Evolutionary conservation across 2,113 vertebrate genomes (phyloP).

Genomic region (Speoplatyrhinus poulsoni): DNA sequence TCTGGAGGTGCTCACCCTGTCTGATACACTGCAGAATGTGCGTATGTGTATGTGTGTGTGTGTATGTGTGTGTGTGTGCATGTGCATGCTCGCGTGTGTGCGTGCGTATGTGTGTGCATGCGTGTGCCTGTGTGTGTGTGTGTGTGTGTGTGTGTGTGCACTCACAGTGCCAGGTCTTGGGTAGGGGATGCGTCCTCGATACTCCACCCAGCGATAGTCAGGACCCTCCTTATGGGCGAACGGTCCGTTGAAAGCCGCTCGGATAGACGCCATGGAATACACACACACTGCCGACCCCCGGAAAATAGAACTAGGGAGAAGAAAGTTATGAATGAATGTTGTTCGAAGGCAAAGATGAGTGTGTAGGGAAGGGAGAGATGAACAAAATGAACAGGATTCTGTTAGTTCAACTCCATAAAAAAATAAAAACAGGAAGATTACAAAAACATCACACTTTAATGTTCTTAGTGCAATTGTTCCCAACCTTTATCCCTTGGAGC

Average conservation of each 20-base stretch:
- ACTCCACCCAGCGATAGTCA: slow-evolving; percentile 84
- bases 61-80: not conserved
- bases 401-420: not conserved
- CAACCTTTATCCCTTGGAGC: no score
- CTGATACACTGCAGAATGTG: not conserved
- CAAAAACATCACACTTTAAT: no score
- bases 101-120: not conserved
- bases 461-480: no score
- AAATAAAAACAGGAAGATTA: not conserved
- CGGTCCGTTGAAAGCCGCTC: slow-evolving; percentile 84
- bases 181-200: slow-evolving; percentile 83
- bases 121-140: not conserved
- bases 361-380: not conserved
- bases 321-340: not conserved
- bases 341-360: not conserved
- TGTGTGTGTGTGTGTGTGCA: slow-evolving; percentile 5
- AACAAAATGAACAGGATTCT: no score
- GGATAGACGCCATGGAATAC: slow-evolving; percentile 81
- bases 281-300: slow-evolving; percentile 81
- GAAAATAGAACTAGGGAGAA: slow-evolving; percentile 76
- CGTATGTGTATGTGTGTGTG: not conserved
- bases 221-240: slow-evolving; percentile 85
- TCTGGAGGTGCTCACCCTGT: not conserved
- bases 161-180: slow-evolving; percentile 84
- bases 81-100: not conserved